Conservation (phyloP, 2,797 vertebrate genomes). For the Euthynnus affinis region DNA sequence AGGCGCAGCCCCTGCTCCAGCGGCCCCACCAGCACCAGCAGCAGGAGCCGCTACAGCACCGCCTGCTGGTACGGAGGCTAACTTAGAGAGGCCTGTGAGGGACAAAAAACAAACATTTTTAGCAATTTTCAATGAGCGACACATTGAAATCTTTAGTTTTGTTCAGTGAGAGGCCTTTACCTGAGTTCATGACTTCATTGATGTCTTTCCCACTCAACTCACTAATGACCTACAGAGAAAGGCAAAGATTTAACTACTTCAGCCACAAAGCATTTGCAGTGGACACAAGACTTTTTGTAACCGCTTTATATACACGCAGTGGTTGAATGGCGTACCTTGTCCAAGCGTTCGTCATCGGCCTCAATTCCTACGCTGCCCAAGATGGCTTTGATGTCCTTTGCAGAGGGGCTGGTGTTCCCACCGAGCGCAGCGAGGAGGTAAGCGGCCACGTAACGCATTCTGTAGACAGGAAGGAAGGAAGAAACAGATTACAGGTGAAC, state of each 20-base stretch:
- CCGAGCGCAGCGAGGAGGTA: constrained; percentile 88
- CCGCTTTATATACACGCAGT: neutral
- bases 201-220: constrained; percentile 89
- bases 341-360: constrained; percentile 85
- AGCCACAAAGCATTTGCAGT: neutral
- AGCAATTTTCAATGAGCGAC: neutral
- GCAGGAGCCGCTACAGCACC: constrained; percentile 84
- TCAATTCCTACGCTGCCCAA: constrained; percentile 86
- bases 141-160: neutral
- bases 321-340: constrained; percentile 70
- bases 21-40: constrained; percentile 72
- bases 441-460: constrained; percentile 91
- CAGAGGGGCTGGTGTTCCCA: constrained; percentile 85
- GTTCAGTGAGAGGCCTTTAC: constrained; percentile 60
- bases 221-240: constrained; percentile 81
- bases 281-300: neutral
- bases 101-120: neutral
- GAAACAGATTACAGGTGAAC: constrained; percentile 9
- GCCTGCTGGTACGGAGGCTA: constrained; percentile 90
- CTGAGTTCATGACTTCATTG: constrained; percentile 89
- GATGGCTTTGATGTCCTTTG: constrained; percentile 87
- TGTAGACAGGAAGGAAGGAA: constrained; percentile 60
- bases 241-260: neutral
- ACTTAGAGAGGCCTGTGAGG: constrained; percentile 86
- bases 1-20: constrained; percentile 82